These are phyloP conservation scores for Norana najaformis DNA, from an alignment of 2,888 invertebrate genomes.

Conservation along the genomic window DNA sequence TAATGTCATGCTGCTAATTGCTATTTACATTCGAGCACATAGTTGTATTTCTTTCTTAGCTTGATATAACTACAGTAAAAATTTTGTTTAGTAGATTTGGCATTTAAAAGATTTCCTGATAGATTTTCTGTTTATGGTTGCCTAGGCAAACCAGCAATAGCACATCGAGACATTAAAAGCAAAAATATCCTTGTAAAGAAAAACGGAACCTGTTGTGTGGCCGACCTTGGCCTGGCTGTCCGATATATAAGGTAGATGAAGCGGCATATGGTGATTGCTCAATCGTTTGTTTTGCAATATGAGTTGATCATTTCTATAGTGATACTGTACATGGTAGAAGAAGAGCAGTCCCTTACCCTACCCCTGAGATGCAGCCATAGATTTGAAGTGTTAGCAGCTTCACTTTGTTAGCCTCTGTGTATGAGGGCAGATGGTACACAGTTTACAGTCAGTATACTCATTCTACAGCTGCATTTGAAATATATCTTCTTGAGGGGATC, in stretches of 20 bases:
- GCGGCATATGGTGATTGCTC: neutral
- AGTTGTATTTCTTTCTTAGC: neutral
- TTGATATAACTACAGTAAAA: too few species aligned
- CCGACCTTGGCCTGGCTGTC: conserved; percentile 90
- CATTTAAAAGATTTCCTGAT: neutral
- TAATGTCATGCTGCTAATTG: neutral
- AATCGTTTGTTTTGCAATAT: neutral
- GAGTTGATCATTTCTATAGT: neutral
- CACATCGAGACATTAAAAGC: conserved; percentile 88
- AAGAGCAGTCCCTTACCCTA: neutral
- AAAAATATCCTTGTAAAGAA: conserved; percentile 89
- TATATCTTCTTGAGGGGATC: neutral
- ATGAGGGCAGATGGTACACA: neutral
- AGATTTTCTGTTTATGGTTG: neutral
- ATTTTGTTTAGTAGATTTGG: neutral
- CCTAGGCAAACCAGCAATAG: conserved; percentile 81
- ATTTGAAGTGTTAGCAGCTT: neutral
- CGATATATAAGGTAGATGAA: conserved; percentile 72
- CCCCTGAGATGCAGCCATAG: neutral
- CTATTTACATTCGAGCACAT: neutral
- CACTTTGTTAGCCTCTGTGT: neutral
- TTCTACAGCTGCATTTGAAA: neutral
- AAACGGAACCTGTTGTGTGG: conserved; percentile 86
- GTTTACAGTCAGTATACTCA: neutral
- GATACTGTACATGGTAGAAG: neutral